These are phyloP conservation scores for Heliconius hortense DNA, from an alignment of 2,888 invertebrate genomes.

Conservation along the genomic window DNA sequence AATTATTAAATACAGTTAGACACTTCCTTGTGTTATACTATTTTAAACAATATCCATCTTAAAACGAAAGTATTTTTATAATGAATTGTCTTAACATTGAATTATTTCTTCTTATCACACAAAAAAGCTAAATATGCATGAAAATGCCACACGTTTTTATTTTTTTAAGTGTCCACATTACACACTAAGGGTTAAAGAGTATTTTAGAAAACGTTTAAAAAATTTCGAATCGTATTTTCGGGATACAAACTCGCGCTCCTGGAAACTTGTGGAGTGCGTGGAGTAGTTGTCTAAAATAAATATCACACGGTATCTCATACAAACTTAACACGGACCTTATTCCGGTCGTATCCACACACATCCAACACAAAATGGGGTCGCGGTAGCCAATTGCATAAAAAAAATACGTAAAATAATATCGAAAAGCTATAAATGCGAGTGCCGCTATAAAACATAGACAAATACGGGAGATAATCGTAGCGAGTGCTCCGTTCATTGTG, in stretches of 20 bases:
- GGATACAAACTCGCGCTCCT: neutral
- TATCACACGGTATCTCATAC: neutral
- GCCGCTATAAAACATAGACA: slow-evolving; percentile 79
- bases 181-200: no score
- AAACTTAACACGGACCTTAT: neutral
- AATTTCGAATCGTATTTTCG: no score
- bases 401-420: slow-evolving; percentile 78
- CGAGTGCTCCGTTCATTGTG: slow-evolving; percentile 75
- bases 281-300: neutral
- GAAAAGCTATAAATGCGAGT: slow-evolving; percentile 73
- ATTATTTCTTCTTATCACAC: no score
- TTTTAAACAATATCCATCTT: no score
- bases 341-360: slow-evolving; percentile 53
- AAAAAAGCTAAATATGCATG: no score
- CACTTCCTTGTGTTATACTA: no score
- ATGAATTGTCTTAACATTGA: no score
- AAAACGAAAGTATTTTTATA: no score
- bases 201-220: no score
- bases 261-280: neutral
- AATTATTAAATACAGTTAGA: no score
- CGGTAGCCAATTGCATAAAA: slow-evolving; percentile 61
- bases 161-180: no score
- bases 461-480: slow-evolving; percentile 74
- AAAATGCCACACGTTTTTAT: no score
- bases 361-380: slow-evolving; percentile 47